phyloP scores from a whole-genome alignment of 2,888 invertebrate genomes.

The Euplexia lucipara region DNA sequence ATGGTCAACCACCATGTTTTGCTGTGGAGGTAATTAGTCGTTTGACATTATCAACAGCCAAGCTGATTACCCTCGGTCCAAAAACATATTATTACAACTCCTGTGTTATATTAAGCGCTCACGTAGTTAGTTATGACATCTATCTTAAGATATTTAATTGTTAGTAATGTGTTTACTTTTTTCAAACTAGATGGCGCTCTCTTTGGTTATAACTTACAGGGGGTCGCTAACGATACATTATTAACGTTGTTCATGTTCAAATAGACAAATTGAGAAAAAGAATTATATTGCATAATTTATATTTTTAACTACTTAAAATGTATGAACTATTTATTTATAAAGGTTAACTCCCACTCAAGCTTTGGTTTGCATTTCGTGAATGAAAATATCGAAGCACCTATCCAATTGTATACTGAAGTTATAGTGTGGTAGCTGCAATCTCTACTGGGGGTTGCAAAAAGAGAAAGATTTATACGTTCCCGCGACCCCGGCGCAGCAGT shows the following conservation, averaged over 20 bases:
- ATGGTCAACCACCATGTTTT: no score
- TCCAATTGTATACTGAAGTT: not conserved
- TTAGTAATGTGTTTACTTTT: not conserved
- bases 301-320: not conserved
- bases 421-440: not conserved
- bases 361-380: not conserved
- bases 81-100: no score
- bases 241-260: not conserved
- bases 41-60: no score
- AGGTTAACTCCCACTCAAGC: not conserved
- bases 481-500: no score
- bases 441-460: no score
- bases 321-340: not conserved
- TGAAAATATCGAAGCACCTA: not conserved
- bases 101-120: not conserved
- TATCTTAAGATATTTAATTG: not conserved
- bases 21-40: no score
- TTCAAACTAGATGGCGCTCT: slow-evolving; percentile 33
- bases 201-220: not conserved
- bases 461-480: no score
- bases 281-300: not conserved
- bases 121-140: slow-evolving; percentile 24
- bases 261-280: no score
- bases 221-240: slow-evolving; percentile 9
- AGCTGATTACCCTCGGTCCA: no score